phyloP scores from a whole-genome alignment of 2,888 invertebrate species.

The Noctua fimbriata region DNA sequence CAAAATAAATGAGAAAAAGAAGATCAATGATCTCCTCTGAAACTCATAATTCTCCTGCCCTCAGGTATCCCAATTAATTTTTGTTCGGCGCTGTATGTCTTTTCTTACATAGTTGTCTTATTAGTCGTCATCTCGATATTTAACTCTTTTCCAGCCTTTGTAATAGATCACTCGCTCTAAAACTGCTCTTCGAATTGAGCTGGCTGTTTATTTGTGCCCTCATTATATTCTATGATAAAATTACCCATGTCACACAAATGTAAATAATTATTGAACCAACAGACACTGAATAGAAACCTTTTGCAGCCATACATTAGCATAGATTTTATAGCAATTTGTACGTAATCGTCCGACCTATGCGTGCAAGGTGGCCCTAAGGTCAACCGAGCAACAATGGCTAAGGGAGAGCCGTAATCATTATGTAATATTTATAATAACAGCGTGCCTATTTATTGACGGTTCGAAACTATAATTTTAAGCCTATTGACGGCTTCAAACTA shows the following conservation, averaged over 20 bases:
- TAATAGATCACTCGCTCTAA: neutral
- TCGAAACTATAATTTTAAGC: slow-evolving; percentile 8
- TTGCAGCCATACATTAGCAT: slow-evolving; percentile 21
- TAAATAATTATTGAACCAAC: slow-evolving; percentile 8
- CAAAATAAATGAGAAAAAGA: too few species aligned
- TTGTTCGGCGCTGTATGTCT: neutral
- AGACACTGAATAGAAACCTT: neutral
- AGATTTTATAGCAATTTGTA: slow-evolving; percentile 26
- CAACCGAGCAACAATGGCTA: slow-evolving; percentile 24
- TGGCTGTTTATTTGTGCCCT: neutral
- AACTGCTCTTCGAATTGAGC: neutral
- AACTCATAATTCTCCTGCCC: neutral
- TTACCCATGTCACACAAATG: neutral
- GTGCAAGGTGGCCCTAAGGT: slow-evolving; percentile 39
- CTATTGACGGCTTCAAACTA: neutral
- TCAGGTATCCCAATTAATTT: neutral
- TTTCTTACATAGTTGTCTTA: neutral
- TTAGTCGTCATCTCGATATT: neutral
- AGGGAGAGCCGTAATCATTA: slow-evolving; percentile 28
- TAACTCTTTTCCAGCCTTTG: neutral
- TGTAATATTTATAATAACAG: slow-evolving; percentile 5
- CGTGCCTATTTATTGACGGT: neutral
- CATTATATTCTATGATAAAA: neutral
- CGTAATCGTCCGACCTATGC: slow-evolving; percentile 24
- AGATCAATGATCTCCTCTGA: neutral